These are phyloP conservation scores for Polyergus mexicanus DNA, from an alignment of 1,140 invertebrate genomes.

Conservation along the genomic window DNA sequence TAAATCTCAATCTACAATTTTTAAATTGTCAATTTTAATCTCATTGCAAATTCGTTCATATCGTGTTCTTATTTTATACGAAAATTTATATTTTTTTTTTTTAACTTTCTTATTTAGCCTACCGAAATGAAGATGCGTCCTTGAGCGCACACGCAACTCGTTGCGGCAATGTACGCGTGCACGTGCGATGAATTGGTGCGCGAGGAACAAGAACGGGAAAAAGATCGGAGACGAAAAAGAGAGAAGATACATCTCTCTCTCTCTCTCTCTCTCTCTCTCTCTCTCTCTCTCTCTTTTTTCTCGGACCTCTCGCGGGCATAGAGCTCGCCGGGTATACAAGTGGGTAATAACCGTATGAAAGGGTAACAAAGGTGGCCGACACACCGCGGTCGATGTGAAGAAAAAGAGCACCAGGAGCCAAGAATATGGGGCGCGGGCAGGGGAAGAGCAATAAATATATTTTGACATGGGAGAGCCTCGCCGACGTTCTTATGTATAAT, in stretches of 20 bases:
- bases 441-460: slow-evolving; percentile 86
- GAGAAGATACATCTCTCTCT: neutral
- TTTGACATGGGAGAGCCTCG: slow-evolving; percentile 86
- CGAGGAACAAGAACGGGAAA: neutral
- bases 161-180: slow-evolving; percentile 63
- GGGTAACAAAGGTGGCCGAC: slow-evolving; percentile 83
- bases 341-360: slow-evolving; percentile 86
- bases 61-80: neutral
- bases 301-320: slow-evolving; percentile 6
- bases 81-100: neutral
- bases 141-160: slow-evolving; percentile 42
- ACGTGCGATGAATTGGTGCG: slow-evolving; percentile 32
- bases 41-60: neutral
- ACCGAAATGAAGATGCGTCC: slow-evolving; percentile 46
- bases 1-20: neutral
- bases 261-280: too few relatives aligned
- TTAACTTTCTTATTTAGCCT: neutral
- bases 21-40: neutral
- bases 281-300: slow-evolving; percentile 2
- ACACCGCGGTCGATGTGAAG: slow-evolving; percentile 79
- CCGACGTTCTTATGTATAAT: slow-evolving; percentile 79
- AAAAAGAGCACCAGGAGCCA: slow-evolving; percentile 60
- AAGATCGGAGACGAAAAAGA: slow-evolving; percentile 14
- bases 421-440: slow-evolving; percentile 57
- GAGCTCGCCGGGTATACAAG: slow-evolving; percentile 78